Percentiles rank a stretch among this genome's conserved stretches.
Conservation (phyloP, 2,797 vertebrate species). For the Smutsia temminckii region DNA sequence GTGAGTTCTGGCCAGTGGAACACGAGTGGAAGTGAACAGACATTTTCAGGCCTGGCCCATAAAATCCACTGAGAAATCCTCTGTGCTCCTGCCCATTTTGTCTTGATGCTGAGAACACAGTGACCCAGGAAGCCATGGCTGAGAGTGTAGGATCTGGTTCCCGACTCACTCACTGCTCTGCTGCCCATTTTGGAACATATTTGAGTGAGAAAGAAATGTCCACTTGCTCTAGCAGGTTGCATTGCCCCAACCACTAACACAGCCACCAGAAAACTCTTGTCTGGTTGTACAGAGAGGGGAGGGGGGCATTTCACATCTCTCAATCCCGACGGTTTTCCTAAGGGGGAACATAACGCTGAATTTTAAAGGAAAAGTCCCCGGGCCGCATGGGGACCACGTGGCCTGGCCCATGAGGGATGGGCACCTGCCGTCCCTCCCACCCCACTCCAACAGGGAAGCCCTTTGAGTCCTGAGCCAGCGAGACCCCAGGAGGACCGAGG, state of each 20-base stretch:
- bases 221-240: background rate
- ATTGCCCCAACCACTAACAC: too few relatives aligned
- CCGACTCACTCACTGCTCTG: background rate
- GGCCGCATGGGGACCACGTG: background rate
- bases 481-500: background rate
- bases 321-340: background rate
- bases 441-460: background rate
- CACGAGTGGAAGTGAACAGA: background rate
- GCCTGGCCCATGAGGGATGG: rapidly evolving
- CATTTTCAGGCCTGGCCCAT: background rate
- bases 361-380: background rate
- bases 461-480: background rate
- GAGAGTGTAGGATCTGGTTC: too few relatives aligned
- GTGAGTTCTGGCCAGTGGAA: background rate
- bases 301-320: background rate
- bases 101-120: background rate
- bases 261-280: too few relatives aligned
- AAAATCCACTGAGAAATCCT: background rate
- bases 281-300: too few relatives aligned
- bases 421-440: too few relatives aligned
- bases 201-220: background rate
- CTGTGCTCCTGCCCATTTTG: background rate
- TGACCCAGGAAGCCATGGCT: background rate
- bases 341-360: background rate
- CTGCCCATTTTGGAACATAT: background rate